Percentiles rank a stretch among this genome's conserved stretches.
phyloP scores from a whole-genome alignment of 2,113 vertebrate species.

The Xiphophorus maculatus region DNA sequence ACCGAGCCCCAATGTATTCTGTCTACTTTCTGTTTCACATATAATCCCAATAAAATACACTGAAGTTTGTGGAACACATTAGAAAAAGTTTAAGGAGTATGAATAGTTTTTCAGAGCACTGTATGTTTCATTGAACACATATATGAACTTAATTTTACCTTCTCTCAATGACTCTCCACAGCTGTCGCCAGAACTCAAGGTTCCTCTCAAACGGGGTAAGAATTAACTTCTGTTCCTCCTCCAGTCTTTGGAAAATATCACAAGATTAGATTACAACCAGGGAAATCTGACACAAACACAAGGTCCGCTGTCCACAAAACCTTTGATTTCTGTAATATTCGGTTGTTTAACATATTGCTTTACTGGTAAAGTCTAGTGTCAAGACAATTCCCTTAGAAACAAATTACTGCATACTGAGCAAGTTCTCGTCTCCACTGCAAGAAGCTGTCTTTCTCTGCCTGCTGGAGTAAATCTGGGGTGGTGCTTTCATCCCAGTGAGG shows the following conservation, averaged over 20 bases:
- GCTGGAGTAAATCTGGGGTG: slow-evolving; percentile 86
- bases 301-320: neutral
- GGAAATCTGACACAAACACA: neutral
- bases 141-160: slow-evolving; percentile 78
- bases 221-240: slow-evolving; percentile 94
- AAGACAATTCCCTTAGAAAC: neutral
- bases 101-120: too few relatives aligned
- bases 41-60: neutral
- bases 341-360: neutral
- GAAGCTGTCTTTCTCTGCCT: slow-evolving; percentile 90
- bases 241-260: slow-evolving; percentile 79
- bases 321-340: neutral
- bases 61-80: neutral
- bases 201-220: slow-evolving; percentile 97
- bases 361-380: neutral
- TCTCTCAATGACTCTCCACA: slow-evolving; percentile 98
- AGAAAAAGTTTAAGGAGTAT: neutral
- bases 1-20: too few relatives aligned
- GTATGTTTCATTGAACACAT: slow-evolving; percentile 1
- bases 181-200: slow-evolving; percentile 97
- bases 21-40: too few relatives aligned
- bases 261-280: neutral
- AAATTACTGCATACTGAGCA: slow-evolving; percentile 78
- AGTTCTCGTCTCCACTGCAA: slow-evolving; percentile 92
- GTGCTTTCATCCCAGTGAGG: slow-evolving; percentile 90